Evolutionary conservation across 2,888 invertebrate species (phyloP), one percentile per base, ranked within the genome.

Genomic region (Ptychoptera albimana): DNA sequence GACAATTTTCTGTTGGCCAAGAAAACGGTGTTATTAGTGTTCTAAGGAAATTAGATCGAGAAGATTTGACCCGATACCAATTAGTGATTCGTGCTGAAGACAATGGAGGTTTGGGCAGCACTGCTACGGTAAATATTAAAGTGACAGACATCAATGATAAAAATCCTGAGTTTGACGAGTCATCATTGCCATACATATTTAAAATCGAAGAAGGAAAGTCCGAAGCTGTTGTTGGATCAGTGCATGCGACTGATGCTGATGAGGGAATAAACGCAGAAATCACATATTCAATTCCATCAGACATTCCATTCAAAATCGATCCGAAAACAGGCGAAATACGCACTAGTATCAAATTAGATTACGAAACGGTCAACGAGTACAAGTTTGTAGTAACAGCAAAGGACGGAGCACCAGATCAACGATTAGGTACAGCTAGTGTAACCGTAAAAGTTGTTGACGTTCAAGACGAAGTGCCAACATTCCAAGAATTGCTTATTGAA

Each of bases 121-220:
- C 82, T 2, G 82, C 86, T 0, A 86, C 84, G 0, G 83, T 91
- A 0, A 87, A 88, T 55, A 83, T 92, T 45, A 82, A 82, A 58
- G 85, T 92, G 2, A 86, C 87, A 0, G 92, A 92, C 55, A 86
- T 89, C 49, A 91, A 91, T 58, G 91, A 92, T 57, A 87, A 89
- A 55, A 89, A 88, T 60, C 91, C 91, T 0, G 84, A 83, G 57
- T 92, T 91, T 56, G 76, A 83, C n/a, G 74, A 75, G 43, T 57
- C 59, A 1, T 74, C 72, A 14, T 71, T 82, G 50, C 84, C 86
- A 0, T 91, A 91, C 55, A 67, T 74, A 36, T 91, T 91, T 61
- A 68, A 74, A n/a, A 82, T 87, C 0, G 79, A 81, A 59, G 87
- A 88, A 69, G 86, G 74, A 39, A 57, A 67, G 6, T 55, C 66